These are phyloP conservation scores for Brachymystax lenok DNA, from an alignment of 2,797 vertebrate genomes.

Conservation along the genomic window DNA sequence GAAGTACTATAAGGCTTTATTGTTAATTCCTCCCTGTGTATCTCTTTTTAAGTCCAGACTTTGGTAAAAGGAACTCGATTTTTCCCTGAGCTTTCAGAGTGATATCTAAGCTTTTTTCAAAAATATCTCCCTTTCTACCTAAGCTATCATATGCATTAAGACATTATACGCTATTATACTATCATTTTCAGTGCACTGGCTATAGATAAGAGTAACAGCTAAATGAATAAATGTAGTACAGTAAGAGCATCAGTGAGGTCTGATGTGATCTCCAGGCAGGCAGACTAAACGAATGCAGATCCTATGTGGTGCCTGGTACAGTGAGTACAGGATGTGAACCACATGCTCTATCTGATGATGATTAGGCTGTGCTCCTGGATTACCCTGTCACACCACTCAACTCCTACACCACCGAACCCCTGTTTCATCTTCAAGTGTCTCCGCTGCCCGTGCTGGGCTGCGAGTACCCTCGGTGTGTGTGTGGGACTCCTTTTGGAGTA, in stretches of 20 bases:
- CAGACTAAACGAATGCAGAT: constrained; percentile 12
- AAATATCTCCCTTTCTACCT: neutral
- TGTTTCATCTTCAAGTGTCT: neutral
- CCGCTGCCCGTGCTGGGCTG: neutral
- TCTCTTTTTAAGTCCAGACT: neutral
- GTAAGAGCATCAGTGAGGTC: neutral
- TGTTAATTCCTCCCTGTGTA: neutral
- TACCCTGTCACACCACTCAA: neutral
- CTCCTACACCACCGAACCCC: neutral
- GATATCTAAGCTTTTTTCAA: neutral
- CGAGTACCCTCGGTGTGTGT: neutral
- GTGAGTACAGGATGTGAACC: neutral
- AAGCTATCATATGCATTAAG: neutral
- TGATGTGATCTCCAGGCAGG: neutral
- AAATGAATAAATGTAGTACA: constrained; percentile 7
- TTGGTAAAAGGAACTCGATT: neutral
- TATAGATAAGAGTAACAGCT: neutral
- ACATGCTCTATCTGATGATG: neutral
- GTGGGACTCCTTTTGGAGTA: neutral
- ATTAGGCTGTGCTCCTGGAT: neutral
- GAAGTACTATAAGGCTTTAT: neutral
- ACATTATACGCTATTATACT: neutral
- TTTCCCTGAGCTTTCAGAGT: neutral
- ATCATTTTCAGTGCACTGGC: neutral
- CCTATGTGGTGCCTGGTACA: neutral